These are phyloP conservation scores for Callaeas wilsoni DNA, from an alignment of 2,113 vertebrate genomes.

Conservation along the genomic window DNA sequence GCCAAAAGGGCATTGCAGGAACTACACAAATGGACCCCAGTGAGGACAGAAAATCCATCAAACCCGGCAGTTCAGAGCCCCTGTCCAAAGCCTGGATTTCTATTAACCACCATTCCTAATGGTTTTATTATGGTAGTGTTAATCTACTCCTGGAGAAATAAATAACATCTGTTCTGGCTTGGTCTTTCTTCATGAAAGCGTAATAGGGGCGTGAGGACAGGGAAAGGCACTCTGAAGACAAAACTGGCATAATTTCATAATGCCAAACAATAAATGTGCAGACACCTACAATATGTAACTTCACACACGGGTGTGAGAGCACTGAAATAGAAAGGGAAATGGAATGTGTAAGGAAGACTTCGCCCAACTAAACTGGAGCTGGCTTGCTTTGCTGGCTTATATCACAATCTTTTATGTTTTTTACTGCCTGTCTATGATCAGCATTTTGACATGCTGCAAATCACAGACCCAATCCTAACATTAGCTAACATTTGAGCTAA, in stretches of 20 bases:
- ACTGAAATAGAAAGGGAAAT: conserved; percentile 4
- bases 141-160: conserved; percentile 10
- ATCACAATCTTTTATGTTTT: background rate
- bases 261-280: conserved; percentile 1
- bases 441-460: background rate
- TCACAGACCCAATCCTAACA: background rate
- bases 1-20: background rate
- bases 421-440: background rate
- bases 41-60: background rate
- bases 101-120: background rate
- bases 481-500: background rate
- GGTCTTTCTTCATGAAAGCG: background rate
- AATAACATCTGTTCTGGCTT: conserved; percentile 5
- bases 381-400: background rate
- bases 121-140: background rate
- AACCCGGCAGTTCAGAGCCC: background rate
- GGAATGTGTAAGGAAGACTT: background rate
- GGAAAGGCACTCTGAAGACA: background rate
- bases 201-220: background rate
- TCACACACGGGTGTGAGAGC: background rate
- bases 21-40: background rate
- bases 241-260: background rate
- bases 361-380: background rate
- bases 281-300: background rate
- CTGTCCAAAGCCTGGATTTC: background rate